Evolutionary conservation across 2,797 vertebrate genomes (phyloP), one percentile per base, ranked within the genome.

Genomic region (Florisuga fusca): DNA sequence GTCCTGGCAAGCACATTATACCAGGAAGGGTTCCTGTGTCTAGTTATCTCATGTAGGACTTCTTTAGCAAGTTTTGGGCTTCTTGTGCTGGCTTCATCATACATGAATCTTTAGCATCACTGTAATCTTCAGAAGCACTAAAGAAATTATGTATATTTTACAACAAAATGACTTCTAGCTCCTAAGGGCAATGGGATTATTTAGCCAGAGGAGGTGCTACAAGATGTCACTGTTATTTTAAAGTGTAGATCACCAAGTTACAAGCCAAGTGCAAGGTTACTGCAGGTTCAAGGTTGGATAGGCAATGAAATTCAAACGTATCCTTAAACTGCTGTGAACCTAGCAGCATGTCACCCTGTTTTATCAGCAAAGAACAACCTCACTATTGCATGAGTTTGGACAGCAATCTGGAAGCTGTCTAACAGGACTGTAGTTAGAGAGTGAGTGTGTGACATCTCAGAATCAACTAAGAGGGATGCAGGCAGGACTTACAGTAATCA

Each of bases 31-130:
- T 9, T 71, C 29, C 41, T 75, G 22, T 36, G 12, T 48, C 48
- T 11, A n/a, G 5, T 34, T 71, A 33, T 51, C 41, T 59, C 6
- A 31, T 1, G 1, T 7, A 72, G 7, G 9, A 7, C 2, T 36
- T 75, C 57, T 69, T 33, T 25, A 50, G 45, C 78, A 38, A 93
- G 48, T n/a, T 53, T 67, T n/a, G 22, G 11, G 12, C 15, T 55
- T 72, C 18, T 61, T 63, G 7, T 74, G 9, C 4, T 81, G 66
- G 6, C 46, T 62, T 71, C 34, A 58, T 34, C 53, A 62, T 5
- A 66, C 29, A 46, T 19, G 64, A 8, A 34, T 34, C 48, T 55
- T 48, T 13, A 77, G 27, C 51, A 87, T 48, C 7, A 59, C 11
- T 53, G 10, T 41, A 31, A 41, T 71, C 74, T 71, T 63, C 45